Evolutionary conservation across 2,797 vertebrate genomes (phyloP).

Genomic region (Mycteria americana): DNA sequence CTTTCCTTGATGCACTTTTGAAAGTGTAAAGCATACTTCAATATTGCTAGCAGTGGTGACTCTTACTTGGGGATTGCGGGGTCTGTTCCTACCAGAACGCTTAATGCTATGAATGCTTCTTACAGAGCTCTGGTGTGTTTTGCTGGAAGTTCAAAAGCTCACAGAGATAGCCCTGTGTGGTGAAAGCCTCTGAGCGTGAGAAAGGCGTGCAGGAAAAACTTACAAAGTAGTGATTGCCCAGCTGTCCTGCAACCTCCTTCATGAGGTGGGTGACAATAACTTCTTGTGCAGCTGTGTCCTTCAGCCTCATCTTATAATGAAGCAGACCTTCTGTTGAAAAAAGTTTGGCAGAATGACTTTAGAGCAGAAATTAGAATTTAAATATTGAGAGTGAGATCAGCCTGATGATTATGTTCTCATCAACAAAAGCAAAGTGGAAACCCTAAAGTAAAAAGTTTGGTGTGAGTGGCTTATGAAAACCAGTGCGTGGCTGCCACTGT

Average conservation of each 20-base stretch:
- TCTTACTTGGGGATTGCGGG: not conserved
- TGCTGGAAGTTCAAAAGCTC: not conserved
- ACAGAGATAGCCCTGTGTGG: not conserved
- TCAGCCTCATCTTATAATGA: not conserved
- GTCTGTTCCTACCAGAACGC: not conserved
- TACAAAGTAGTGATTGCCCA: not conserved
- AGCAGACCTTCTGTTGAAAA: not conserved
- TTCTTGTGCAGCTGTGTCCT: not conserved
- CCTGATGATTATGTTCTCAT: not conserved
- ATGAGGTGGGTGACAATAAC: not conserved
- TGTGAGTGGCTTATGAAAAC: not conserved
- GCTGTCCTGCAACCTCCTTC: not conserved
- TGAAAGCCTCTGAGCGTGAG: not conserved
- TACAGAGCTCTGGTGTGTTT: not conserved
- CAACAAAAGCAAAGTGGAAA: not conserved
- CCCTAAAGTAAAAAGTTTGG: not conserved
- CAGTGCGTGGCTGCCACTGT: rapidly evolving
- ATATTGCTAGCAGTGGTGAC: not conserved
- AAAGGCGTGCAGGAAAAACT: not conserved
- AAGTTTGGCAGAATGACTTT: not conserved
- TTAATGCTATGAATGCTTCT: not conserved
- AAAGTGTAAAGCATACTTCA: not conserved
- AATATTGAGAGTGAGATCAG: not conserved
- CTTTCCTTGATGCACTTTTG: not conserved
- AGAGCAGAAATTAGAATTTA: not conserved